A percentile compares a stretch with the other conserved stretches of the same genome.
Evolutionary conservation across 2,888 invertebrate genomes (phyloP).

Genomic region (Zeuzera pyrina): DNA sequence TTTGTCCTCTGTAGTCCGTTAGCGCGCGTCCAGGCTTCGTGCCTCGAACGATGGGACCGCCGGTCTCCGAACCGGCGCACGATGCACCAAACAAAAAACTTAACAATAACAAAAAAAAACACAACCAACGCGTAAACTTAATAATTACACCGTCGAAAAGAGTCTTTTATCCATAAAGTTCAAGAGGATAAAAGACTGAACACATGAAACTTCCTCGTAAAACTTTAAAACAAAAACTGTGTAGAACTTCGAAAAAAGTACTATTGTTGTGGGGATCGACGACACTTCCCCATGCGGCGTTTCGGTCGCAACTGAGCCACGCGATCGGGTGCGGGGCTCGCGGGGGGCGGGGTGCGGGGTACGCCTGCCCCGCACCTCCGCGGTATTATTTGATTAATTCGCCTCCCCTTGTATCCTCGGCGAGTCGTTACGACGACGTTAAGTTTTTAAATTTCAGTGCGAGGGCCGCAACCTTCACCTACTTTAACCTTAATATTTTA

Average conservation of each 20-base stretch:
- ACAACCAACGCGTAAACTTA: constrained; percentile 61
- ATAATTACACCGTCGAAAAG: constrained; percentile 52
- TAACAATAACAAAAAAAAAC: constrained; percentile 71
- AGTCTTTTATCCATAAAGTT: constrained; percentile 51
- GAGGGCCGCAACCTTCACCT: constrained; percentile 69
- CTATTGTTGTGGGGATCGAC: constrained; percentile 49
- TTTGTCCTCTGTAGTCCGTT: constrained; percentile 57
- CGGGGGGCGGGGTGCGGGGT: constrained; percentile 25
- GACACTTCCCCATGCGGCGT: constrained; percentile 63
- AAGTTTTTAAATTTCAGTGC: constrained; percentile 69
- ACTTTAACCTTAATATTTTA: constrained; percentile 55
- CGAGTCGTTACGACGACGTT: constrained; percentile 67
- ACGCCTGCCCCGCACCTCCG: constrained; percentile 45
- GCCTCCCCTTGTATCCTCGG: constrained; percentile 71
- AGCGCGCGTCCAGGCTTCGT: constrained; percentile 58
- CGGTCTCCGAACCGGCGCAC: constrained; percentile 65
- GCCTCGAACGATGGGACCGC: constrained; percentile 57
- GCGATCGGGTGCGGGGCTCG: constrained; percentile 49
- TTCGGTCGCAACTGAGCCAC: constrained; percentile 67
- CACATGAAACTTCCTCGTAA: constrained; percentile 59
- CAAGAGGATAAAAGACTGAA: constrained; percentile 45
- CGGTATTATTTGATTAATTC: constrained; percentile 74
- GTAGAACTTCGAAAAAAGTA: constrained; percentile 68
- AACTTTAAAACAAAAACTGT: constrained; percentile 68
- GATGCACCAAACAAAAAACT: constrained; percentile 73